Base-by-base conservation (phyloP, 2,113 vertebrate species). In the Chelonoidis abingdonii region DNA sequence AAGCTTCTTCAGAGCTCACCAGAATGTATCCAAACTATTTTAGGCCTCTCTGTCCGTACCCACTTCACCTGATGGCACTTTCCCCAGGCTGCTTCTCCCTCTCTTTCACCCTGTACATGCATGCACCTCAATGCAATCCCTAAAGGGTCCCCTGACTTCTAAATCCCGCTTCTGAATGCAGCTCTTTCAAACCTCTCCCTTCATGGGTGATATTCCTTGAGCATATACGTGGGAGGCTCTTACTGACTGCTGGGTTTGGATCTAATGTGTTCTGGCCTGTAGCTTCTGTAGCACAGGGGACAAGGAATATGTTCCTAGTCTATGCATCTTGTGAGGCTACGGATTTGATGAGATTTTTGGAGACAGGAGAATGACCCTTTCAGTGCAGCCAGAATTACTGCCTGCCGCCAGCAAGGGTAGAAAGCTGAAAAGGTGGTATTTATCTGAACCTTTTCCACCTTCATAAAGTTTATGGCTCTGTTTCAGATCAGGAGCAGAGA, bases 191-290 rank as follows among this genome's bases (percentile, higher is more conserved):
- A 47, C 10, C 86, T 88, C 82, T 53, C 56, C 9, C 78, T 76
- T 62, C n/a, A 54, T 1, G 14, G 38, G 16, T 52, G 22, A 3
- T 0, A 0, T 80, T 92, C 41, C 14, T 13, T 35, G 69, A 56
- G n/a, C 31, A 6, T 25, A 10, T 72, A 0, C 14, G 5, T 57
- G 44, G 86, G 91, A 76, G 84, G 2, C 10, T 75, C 24, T 44
- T 12, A 76, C 12, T 75, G 86, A 31, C 38, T 78, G 21, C 21
- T 83, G 27, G 24, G 49, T 21, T 2, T 31, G 19, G 3, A 10
- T 78, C 75, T 81, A 29, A 29, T 27, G 57, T 49, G 6, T 82
- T 95, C 84, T 85, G 27, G 57, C 57, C 27, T 27, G 76, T 59
- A 75, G 4, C 31, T 38, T 76, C 17, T 72, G 91, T 31, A 75